Conservation (phyloP, 2,888 invertebrate genomes). For the Drepana falcataria region DNA sequence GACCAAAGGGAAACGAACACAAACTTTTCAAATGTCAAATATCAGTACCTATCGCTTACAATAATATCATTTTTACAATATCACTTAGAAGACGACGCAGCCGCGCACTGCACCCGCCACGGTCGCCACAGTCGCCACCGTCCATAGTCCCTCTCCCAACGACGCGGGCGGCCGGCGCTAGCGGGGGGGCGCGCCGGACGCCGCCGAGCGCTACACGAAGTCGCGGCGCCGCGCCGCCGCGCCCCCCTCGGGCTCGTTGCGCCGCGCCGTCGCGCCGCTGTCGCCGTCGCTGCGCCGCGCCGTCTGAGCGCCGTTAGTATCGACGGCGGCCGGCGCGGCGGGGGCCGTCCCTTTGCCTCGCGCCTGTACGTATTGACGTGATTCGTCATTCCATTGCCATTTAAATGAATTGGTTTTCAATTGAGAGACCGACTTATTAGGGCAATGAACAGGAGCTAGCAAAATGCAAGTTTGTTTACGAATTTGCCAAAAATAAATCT, state of each 20-base stretch:
- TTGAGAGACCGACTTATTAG: no score
- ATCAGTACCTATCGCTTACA: slow-evolving; percentile 18
- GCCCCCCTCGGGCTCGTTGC: slow-evolving; percentile 15
- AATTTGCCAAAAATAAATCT: no score
- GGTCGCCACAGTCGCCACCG: neutral
- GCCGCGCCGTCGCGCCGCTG: slow-evolving; percentile 15
- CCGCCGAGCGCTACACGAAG: slow-evolving; percentile 51
- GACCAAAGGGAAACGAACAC: slow-evolving; percentile 15
- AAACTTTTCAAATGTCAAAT: slow-evolving; percentile 27
- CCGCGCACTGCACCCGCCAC: no score
- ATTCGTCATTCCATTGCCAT: no score
- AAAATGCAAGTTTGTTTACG: no score
- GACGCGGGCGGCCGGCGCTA: slow-evolving; percentile 17
- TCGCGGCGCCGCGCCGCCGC: slow-evolving; percentile 36
- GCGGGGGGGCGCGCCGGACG: slow-evolving; percentile 30
- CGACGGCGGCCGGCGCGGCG: slow-evolving; percentile 33
- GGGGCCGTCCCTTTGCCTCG: slow-evolving; percentile 63
- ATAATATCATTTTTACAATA: slow-evolving; percentile 31
- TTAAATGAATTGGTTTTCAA: no score
- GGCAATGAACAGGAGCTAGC: no score
- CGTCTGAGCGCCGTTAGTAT: slow-evolving; percentile 17
- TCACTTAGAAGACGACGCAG: neutral
- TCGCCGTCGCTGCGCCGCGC: slow-evolving; percentile 14
- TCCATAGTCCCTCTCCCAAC: neutral
- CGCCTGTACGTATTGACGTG: slow-evolving; percentile 32